Conservation (phyloP, 2,888 invertebrate species). For the Ichneumoninae sp. region DNA sequence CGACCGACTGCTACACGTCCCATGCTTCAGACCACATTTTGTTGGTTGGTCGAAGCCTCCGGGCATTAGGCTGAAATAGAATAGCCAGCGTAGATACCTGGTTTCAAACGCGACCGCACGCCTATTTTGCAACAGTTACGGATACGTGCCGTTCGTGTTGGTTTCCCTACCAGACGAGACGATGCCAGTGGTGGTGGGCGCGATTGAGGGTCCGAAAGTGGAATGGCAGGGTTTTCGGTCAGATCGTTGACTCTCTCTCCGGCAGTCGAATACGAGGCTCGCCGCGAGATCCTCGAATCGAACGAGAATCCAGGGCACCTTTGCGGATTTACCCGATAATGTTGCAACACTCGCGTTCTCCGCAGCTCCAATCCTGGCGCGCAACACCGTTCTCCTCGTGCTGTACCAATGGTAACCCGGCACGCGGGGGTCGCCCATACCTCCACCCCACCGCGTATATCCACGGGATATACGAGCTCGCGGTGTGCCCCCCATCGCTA, state of each 20-base stretch:
- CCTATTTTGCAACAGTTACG: constrained; percentile 79
- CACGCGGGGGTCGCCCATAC: constrained; percentile 1
- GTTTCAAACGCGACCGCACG: constrained; percentile 79
- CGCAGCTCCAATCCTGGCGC: constrained; percentile 45
- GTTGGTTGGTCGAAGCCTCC: constrained; percentile 42
- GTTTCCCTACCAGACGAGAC: not conserved
- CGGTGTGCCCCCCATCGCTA: constrained; percentile 70
- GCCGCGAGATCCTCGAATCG: constrained; percentile 20
- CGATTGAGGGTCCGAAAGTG: constrained; percentile 2
- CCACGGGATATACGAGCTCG: constrained; percentile 70
- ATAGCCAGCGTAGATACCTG: constrained; percentile 56
- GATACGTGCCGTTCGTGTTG: constrained; percentile 47
- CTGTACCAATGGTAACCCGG: constrained; percentile 21
- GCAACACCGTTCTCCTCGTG: constrained; percentile 44
- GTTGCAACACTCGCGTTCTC: constrained; percentile 70
- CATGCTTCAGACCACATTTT: constrained; percentile 22
- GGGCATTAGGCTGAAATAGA: constrained; percentile 72
- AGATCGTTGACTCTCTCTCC: constrained; percentile 25
- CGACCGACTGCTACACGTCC: constrained; percentile 40
- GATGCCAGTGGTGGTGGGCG: not conserved
- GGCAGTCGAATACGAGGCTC: constrained; percentile 29
- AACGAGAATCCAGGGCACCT: constrained; percentile 70
- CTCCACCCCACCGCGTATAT: constrained; percentile 64
- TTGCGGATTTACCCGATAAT: constrained; percentile 82
- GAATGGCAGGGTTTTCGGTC: constrained; percentile 27